These are phyloP conservation scores for Manis crassicaudata DNA, from an alignment of 2,797 vertebrate genomes.

Conservation along the genomic window DNA sequence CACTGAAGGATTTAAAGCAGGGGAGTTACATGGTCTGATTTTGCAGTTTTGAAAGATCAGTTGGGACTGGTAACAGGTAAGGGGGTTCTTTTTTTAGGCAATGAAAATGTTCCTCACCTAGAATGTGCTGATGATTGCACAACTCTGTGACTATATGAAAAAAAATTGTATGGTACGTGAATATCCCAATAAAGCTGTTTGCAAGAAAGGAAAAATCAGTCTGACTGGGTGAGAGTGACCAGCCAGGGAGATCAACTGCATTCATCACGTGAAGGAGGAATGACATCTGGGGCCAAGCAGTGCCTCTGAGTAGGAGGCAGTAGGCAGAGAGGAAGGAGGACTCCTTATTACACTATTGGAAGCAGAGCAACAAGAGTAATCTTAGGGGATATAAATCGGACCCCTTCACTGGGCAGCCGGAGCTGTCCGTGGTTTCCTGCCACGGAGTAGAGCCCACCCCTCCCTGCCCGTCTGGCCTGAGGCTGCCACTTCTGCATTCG, in stretches of 20 bases:
- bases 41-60: not conserved
- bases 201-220: not conserved
- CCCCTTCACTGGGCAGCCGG: not conserved
- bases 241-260: not conserved
- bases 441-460: not conserved
- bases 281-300: not conserved
- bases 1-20: not conserved
- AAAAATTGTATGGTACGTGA: not conserved
- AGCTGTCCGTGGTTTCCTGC: not conserved
- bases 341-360: not conserved
- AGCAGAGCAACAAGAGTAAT: not conserved
- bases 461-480: not conserved
- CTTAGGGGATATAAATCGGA: not conserved
- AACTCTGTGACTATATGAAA: not conserved
- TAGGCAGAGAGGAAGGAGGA: not conserved
- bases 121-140: not conserved
- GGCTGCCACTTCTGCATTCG: not conserved
- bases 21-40: not conserved
- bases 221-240: not conserved
- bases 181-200: not conserved
- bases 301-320: not conserved
- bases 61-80: not conserved
- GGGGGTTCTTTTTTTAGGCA: not conserved
- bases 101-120: not conserved
- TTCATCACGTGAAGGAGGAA: not conserved